Base-by-base conservation (phyloP, 2,113 vertebrate genomes). In the Nettapus auritus region DNA sequence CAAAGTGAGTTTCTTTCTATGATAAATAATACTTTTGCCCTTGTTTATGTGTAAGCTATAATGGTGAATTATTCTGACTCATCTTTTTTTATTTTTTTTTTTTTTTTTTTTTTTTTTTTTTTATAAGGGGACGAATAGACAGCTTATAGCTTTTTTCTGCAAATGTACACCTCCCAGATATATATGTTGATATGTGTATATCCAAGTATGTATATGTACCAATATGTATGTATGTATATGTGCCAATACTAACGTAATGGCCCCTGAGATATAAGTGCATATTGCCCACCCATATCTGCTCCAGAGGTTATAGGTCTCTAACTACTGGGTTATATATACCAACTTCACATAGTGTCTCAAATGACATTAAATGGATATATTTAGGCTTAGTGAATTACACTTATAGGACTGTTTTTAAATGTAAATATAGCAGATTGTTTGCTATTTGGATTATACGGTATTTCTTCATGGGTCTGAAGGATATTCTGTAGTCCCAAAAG, bases 381-480 rank as follows among this genome's bases (percentile, higher is more conserved):
- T 74, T 69, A 40, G 23, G 26, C 18, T 48, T 48, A 12, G n/a
- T 22, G 69, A 63, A 36, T 8, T 70, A 16, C 1, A 0, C 52
- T 73, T 6, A 33, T 92, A 81, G 17, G 13, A 62, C 21, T 31
- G 13, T 5, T 73, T 21, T 64, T 52, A 78, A 50, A 46, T 55
- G 23, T 57, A 34, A 0, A 1, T 38, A 4, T 46, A 86, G 33
- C 21, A 64, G 33, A 31, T 56, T 36, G 28, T 17, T 85, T 85
- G 46, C 2, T 1, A 0, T 50, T 18, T 40, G 31, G 40, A 48
- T 52, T 46, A 21, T 13, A 8, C 3, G 6, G 16, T 44, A 28
- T 50, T 50, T 40, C 70, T 71, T 50, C 11, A 13, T 19, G 6
- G 8, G 7, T 48, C 28, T 33, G n/a, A 89, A 67, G 56, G 57